Conservation (phyloP, 2,888 invertebrate genomes). For the Drosophila pseudotakahashii region DNA sequence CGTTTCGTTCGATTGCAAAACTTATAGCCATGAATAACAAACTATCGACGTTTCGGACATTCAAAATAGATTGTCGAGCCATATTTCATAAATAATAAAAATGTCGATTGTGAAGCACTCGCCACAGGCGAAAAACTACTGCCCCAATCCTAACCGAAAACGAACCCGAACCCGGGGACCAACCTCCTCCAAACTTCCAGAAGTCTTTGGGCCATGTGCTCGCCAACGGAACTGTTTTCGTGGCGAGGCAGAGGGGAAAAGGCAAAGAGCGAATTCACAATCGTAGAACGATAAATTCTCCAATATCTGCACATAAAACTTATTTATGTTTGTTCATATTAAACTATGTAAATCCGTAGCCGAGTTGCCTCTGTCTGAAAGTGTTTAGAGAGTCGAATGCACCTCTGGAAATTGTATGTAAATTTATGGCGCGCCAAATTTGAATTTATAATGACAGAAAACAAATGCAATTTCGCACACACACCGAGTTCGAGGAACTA, state of each 20-base stretch:
- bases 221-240: conserved; percentile 43
- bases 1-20: conserved; percentile 3
- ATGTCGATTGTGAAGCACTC: conserved; percentile 67
- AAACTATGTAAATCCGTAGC: conserved; percentile 54
- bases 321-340: conserved; percentile 66
- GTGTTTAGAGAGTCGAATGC: conserved; percentile 41
- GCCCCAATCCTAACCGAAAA: background rate
- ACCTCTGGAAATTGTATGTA: conserved; percentile 58
- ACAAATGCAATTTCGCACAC: conserved; percentile 71
- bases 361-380: conserved; percentile 29
- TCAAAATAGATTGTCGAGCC: conserved; percentile 21
- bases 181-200: conserved; percentile 17
- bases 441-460: conserved; percentile 81
- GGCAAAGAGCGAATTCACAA: conserved; percentile 50
- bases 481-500: conserved; percentile 38
- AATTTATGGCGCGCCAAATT: conserved; percentile 81
- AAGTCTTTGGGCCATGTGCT: conserved; percentile 32
- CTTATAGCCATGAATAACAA: conserved; percentile 16
- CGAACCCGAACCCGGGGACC: too few species aligned
- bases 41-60: conserved; percentile 28
- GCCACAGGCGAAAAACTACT: conserved; percentile 38
- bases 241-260: conserved; percentile 7
- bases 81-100: conserved; percentile 78
- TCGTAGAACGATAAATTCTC: conserved; percentile 59
- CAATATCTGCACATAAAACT: conserved; percentile 66